Evolutionary conservation across 2,888 invertebrate genomes (phyloP).

Genomic region (Alloscopus bannaensis): DNA sequence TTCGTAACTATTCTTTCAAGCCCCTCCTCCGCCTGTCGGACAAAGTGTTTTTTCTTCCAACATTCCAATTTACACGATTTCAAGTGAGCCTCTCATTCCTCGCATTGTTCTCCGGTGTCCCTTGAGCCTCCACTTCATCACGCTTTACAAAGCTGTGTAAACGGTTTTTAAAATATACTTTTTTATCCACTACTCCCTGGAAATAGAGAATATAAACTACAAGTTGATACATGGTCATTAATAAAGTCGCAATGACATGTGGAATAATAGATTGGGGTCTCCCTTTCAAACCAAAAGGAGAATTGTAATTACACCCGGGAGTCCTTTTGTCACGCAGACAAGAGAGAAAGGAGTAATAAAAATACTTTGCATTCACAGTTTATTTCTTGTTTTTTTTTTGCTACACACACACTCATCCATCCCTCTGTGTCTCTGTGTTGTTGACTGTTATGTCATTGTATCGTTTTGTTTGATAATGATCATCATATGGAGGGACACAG

Average conservation of each 20-base stretch:
- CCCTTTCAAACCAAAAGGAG: slow-evolving; percentile 22
- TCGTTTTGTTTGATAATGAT: slow-evolving; percentile 11
- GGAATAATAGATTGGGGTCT: slow-evolving; percentile 57
- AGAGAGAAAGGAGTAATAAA: slow-evolving; percentile 27
- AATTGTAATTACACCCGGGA: slow-evolving; percentile 60
- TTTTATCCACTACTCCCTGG: too few species aligned
- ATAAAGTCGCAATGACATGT: slow-evolving; percentile 70
- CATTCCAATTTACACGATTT: too few species aligned
- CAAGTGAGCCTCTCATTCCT: too few species aligned
- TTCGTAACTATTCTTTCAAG: too few species aligned
- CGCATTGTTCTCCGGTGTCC: too few species aligned
- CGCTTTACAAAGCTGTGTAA: too few species aligned
- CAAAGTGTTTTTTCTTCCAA: too few species aligned
- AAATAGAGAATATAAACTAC: too few species aligned
- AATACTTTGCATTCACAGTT: slow-evolving; percentile 22
- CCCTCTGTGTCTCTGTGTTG: slow-evolving; percentile 8
- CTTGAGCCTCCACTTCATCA: too few species aligned
- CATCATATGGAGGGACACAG: neutral
- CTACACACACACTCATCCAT: too few species aligned
- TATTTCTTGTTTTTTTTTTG: slow-evolving; percentile 7
- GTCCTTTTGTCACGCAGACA: slow-evolving; percentile 66
- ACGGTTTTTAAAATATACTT: too few species aligned
- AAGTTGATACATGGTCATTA: slow-evolving; percentile 70
- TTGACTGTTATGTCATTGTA: slow-evolving; percentile 10
- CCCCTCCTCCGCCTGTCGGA: too few species aligned